These are phyloP conservation scores for Laterallus jamaicensis DNA, from an alignment of 2,113 vertebrate species.

Conservation along the genomic window DNA sequence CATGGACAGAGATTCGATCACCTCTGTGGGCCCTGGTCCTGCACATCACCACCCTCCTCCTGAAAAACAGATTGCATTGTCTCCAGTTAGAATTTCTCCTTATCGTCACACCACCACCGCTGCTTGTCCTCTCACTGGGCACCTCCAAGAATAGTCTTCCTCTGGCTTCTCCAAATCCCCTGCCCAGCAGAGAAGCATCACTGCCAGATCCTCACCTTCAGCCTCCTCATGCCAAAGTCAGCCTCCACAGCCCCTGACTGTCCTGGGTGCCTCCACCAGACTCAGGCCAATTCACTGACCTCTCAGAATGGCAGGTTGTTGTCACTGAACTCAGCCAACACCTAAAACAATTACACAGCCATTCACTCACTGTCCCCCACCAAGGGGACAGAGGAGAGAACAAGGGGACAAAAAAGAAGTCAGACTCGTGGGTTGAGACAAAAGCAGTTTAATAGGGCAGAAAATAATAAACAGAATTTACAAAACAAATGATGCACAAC, in stretches of 20 bases:
- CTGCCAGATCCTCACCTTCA: neutral
- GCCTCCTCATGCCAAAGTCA: neutral
- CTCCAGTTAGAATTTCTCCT: neutral
- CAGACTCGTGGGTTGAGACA: no score
- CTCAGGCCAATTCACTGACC: neutral
- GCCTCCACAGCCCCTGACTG: neutral
- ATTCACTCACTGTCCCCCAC: no score
- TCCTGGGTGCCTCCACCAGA: neutral
- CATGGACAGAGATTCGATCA: neutral
- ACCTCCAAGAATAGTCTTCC: neutral
- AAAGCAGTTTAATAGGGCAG: no score
- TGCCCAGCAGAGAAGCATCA: neutral
- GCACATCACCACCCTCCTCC: neutral
- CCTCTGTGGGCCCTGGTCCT: neutral
- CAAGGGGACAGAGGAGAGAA: no score
- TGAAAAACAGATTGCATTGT: neutral
- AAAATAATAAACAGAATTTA: no score
- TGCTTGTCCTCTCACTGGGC: neutral
- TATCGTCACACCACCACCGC: no score
- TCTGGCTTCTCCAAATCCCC: neutral
- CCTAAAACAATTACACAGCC: no score
- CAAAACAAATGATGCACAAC: no score
- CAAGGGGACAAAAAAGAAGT: no score
- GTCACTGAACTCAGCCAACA: no score
- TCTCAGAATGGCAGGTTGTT: neutral